Conservation (phyloP, 2,797 vertebrate species). For the Chanos chanos region DNA sequence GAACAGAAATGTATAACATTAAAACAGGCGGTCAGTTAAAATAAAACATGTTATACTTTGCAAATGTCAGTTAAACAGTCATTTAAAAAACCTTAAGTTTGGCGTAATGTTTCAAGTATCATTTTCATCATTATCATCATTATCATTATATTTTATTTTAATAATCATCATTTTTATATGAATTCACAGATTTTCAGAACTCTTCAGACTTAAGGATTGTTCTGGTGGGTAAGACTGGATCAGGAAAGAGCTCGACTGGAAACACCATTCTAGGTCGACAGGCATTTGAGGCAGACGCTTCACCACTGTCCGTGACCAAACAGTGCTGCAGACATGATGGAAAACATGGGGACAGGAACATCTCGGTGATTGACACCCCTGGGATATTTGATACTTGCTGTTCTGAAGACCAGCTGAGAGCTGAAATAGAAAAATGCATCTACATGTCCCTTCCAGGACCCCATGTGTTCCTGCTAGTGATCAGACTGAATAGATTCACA, state of each 20-base stretch:
- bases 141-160: too few species aligned
- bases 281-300: not conserved
- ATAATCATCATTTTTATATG: too few species aligned
- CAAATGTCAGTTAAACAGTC: too few species aligned
- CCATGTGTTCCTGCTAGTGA: constrained; percentile 8
- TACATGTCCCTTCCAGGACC: not conserved
- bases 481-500: not conserved
- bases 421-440: not conserved
- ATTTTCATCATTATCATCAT: too few species aligned
- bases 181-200: too few species aligned
- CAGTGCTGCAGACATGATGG: not conserved
- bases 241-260: not conserved
- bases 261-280: not conserved
- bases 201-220: too few species aligned
- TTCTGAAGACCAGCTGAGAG: not conserved
- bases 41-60: too few species aligned
- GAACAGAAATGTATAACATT: too few species aligned
- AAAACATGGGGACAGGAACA: too few species aligned
- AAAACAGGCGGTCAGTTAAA: too few species aligned
- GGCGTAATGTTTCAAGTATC: too few species aligned
- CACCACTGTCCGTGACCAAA: not conserved
- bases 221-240: not conserved
- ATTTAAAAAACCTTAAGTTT: too few species aligned
- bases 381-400: constrained; percentile 3
- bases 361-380: constrained; percentile 27